Base-by-base conservation (phyloP, 2,113 vertebrate genomes). In the Meriones unguiculatus region DNA sequence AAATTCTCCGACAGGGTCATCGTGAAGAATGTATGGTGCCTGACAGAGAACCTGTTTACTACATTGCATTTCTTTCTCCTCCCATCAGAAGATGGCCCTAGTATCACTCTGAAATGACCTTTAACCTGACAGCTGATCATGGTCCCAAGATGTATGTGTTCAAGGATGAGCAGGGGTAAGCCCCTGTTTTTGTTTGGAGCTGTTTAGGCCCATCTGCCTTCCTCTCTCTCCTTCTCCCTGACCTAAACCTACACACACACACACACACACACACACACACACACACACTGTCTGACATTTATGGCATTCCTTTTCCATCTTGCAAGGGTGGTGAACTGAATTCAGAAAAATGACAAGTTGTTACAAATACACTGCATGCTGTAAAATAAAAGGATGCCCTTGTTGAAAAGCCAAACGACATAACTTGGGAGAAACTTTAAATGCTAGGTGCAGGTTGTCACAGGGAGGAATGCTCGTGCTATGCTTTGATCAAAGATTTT, bases 301-400 rank as follows among this genome's bases (percentile, higher is more conserved):
- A 90, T 46, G 72, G 77, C 35, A 95, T 62, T 91, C 87, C n/a
- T 96, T 96, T 86, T 73, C 93, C 3, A 0, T 91, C 92, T 96
- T 95, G 77, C 93, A 95, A 97, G 93, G 94, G 91, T 95, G 81
- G 81, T 91, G 94, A 98, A 96, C 93, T 95, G 82, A 93, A 95
- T 94, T 96, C 81, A 90, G 92, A 82, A 95, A 96, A 97, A 89
- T 90, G 92, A 89, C 96, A 96, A 89, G 89, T 96, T 85, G 1
- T 95, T 97, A 97, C 92, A 96, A 93, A 95, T 95, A 93, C 93
- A 97, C 82, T 88, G 38, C 89, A 57, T 89, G 92, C 54, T 96
- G 92, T 96, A 96, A 97, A 97, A 97, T 92, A 89, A 94, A 95
- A 96, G 86, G 87, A 92, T 80, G 95, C 65, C 97, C 96, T 97